Percentiles rank a stretch among this genome's conserved stretches.
phyloP scores from a whole-genome alignment of 2,888 invertebrate genomes.

The Xestia c-nigrum region DNA sequence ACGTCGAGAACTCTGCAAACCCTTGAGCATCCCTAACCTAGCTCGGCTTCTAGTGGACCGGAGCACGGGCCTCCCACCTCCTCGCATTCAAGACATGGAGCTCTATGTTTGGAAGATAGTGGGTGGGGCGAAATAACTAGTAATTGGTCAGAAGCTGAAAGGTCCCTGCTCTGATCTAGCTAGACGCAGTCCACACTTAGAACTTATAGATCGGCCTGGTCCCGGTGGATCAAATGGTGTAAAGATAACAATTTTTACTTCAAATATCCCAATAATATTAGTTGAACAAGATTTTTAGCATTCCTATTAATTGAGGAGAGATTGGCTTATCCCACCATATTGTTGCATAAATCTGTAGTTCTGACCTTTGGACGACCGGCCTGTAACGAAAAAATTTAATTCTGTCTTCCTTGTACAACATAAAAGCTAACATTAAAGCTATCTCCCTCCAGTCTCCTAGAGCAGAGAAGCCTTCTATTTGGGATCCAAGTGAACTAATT shows the following conservation, averaged over 20 bases:
- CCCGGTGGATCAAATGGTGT: not conserved
- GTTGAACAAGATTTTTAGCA: not conserved
- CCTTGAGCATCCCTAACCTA: not conserved
- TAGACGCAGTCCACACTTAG: no score
- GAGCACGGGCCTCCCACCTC: no score
- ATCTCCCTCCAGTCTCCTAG: not conserved
- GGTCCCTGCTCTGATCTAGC: no score
- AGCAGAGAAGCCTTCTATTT: not conserved
- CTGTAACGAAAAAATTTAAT: slow-evolving; percentile 3
- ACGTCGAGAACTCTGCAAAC: not conserved
- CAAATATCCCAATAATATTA: not conserved
- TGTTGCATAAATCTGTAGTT: no score
- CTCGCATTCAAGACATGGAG: no score
- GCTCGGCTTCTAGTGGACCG: no score
- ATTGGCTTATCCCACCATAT: not conserved
- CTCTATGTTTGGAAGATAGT: no score
- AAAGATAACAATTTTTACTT: not conserved
- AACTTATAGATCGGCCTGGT: no score
- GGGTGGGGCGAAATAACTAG: no score
- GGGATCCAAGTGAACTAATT: slow-evolving; percentile 2
- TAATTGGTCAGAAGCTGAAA: no score
- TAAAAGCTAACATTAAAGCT: no score
- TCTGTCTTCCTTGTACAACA: not conserved
- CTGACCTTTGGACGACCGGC: not conserved
- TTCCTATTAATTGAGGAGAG: not conserved